Percentiles rank a stretch among this genome's conserved stretches.
phyloP scores from a whole-genome alignment of 2,888 invertebrate genomes.

The Drosophila neutralis region DNA sequence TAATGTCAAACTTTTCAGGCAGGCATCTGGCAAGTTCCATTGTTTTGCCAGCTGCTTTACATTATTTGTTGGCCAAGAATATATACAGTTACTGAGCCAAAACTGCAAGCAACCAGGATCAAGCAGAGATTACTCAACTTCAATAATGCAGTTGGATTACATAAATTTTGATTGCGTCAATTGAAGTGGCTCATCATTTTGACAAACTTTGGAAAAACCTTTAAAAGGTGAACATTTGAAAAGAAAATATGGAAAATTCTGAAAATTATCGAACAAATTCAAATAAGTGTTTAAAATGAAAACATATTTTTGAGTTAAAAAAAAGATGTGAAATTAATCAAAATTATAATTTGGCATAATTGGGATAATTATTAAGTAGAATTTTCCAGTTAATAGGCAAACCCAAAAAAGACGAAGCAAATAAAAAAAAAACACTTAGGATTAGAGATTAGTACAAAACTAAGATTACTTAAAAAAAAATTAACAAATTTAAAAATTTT shows the following conservation, averaged over 20 bases:
- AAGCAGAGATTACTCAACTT: not conserved
- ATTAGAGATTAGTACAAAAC: not conserved
- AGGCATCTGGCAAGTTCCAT: constrained; percentile 27
- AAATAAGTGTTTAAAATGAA: too few species aligned
- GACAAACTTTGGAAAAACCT: too few species aligned
- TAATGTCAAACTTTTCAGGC: constrained; percentile 38
- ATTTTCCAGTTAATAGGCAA: fast-evolving
- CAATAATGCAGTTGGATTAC: too few species aligned
- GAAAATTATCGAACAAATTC: too few species aligned
- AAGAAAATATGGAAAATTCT: too few species aligned
- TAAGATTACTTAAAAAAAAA: not conserved
- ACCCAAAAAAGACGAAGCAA: not conserved
- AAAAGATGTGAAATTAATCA: too few species aligned
- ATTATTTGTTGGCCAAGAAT: constrained; percentile 24
- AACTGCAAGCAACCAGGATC: constrained; percentile 2
- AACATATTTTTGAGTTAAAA: too few species aligned
- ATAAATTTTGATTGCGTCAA: too few species aligned
- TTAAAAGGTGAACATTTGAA: too few species aligned
- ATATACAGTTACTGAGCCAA: constrained; percentile 10
- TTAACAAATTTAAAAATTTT: not conserved
- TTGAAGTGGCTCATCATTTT: too few species aligned
- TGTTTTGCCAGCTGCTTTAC: constrained; percentile 33
- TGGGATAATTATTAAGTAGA: too few species aligned
- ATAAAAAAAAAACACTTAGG: not conserved
- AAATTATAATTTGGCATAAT: too few species aligned